A percentile compares a stretch with the other conserved stretches of the same genome.
Evolutionary conservation across 1,140 invertebrate genomes (phyloP).

Genomic region (Saccostrea echinata): DNA sequence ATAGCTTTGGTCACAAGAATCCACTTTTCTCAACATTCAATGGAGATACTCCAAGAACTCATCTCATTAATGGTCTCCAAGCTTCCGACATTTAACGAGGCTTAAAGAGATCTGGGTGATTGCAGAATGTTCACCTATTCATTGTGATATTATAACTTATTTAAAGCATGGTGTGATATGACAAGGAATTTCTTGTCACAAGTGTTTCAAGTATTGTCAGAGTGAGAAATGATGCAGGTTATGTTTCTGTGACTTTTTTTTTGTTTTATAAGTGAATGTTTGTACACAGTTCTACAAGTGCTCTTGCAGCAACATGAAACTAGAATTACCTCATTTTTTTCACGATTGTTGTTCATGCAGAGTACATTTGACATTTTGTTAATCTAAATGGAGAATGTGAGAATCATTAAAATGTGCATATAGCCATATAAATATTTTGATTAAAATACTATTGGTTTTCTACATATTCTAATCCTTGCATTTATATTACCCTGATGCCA

Average conservation of each 20-base stretch:
- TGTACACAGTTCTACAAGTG: neutral
- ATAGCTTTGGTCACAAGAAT: constrained; percentile 7
- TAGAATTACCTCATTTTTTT: constrained; percentile 9
- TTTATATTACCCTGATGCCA: too few species aligned
- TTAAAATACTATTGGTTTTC: too few species aligned
- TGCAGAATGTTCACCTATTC: neutral
- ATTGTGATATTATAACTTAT: constrained; percentile 31
- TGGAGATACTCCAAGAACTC: constrained; percentile 13
- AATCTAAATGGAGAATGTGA: too few species aligned
- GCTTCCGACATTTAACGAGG: constrained; percentile 13
- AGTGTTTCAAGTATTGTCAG: neutral
- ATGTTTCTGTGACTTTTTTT: neutral
- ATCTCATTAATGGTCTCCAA: neutral
- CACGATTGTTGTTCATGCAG: neutral
- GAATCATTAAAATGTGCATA: too few species aligned
- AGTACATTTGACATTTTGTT: neutral
- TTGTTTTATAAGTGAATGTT: neutral
- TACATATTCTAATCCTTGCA: too few species aligned
- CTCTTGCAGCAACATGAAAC: neutral
- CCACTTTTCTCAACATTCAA: neutral
- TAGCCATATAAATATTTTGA: too few species aligned
- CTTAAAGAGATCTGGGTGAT: neutral
- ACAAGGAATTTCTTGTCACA: constrained; percentile 11
- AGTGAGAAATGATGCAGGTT: neutral
- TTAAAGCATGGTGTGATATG: constrained; percentile 31